Evolutionary conservation across 2,113 vertebrate genomes (phyloP), one percentile per base, ranked within the genome.

Genomic region (Bos indicus): DNA sequence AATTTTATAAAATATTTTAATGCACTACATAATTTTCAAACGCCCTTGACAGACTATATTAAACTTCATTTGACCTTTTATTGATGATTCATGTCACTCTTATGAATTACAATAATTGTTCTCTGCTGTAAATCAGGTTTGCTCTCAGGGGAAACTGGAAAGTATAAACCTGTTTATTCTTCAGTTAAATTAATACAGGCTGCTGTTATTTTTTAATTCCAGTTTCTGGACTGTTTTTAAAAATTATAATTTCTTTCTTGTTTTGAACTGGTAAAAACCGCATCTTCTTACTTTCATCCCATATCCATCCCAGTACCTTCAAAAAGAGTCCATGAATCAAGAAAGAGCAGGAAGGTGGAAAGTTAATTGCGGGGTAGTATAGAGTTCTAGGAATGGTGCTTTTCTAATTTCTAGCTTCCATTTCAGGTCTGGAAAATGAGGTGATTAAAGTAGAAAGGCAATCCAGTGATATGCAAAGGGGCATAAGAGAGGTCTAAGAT

Each of bases 51-150:
- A 94, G 84, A 71, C 8, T 56, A 33, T 90, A 62, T 93, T 95
- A 96, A 95, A 92, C 94, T 95, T 87, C 62, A 94, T 71, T 90
- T 98, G 92, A 95, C 89, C 94, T 94, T 92, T 92, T 84, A 96
- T 90, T 92, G 96, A 98, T 88, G 91, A 90, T 84, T 26, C 51
- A 51, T 94, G 85, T 94, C 89, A 90, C 85, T 94, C 52, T 94
- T 96, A 71, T 25, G 91, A 98, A 97, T 95, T 95, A 90, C 59
- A 88, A 26, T 94, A 93, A 88, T 94, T 97, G 56, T 90, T 87
- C 62, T 80, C 10, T 94, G 81, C 78, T 90, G 60, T 90, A 98
- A 96, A 96, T 95, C 94, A 80, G 46, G 30, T 59, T 62, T 80
- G n/a, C 62, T 95, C 91, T 95, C 77, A 10, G 43, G 94, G 94